phyloP scores from a whole-genome alignment of 2,888 invertebrate genomes.

The Empis stercorea region DNA sequence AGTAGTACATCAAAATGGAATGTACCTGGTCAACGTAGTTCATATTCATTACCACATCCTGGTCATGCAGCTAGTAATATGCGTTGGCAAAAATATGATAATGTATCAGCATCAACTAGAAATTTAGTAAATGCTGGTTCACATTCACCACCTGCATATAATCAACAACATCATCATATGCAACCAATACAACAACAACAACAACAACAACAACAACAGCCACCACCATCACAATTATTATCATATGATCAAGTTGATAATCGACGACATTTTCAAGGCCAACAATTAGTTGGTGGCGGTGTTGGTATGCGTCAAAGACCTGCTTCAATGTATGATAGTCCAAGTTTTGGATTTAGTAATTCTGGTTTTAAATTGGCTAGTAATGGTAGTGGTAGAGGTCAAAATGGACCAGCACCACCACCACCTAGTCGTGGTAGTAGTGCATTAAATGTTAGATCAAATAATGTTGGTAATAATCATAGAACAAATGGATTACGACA shows the following conservation, averaged over 20 bases:
- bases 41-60: slow-evolving; percentile 21
- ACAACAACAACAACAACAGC: slow-evolving; percentile 10
- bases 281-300: background rate
- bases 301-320: slow-evolving; percentile 11
- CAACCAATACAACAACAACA: slow-evolving; percentile 15
- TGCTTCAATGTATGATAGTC: slow-evolving; percentile 17
- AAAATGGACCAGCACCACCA: background rate
- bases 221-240: slow-evolving; percentile 2
- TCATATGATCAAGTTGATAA: slow-evolving; percentile 1
- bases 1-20: slow-evolving; percentile 14
- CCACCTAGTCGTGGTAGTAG: background rate
- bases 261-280: background rate
- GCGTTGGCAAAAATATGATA: slow-evolving; percentile 16
- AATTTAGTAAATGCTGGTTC: slow-evolving; percentile 9
- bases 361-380: slow-evolving; percentile 9
- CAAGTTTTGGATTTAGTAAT: slow-evolving; percentile 7
- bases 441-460: background rate
- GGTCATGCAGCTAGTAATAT: slow-evolving; percentile 19
- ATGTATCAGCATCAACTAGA: slow-evolving; percentile 11
- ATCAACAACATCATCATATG: slow-evolving; percentile 4
- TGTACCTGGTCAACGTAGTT: slow-evolving; percentile 17
- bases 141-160: slow-evolving; percentile 14
- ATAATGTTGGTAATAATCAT: background rate
- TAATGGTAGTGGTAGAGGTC: slow-evolving; percentile 1
- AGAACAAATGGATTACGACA: slow-evolving; percentile 13